Conservation (phyloP, 2,113 vertebrate species). For the Ovibos moschatus region DNA sequence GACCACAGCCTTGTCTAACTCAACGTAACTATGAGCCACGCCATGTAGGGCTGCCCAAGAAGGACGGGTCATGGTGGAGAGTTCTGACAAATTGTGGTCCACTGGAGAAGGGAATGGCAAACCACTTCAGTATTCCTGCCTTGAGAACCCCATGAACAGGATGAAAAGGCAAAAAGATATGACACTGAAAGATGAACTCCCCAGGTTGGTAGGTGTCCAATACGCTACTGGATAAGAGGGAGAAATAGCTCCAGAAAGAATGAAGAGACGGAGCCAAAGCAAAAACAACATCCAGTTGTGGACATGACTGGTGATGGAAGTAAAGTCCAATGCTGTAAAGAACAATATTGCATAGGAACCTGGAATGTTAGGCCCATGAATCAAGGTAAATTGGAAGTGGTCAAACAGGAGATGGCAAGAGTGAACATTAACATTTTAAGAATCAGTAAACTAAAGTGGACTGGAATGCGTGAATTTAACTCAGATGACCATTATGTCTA, state of each 20-base stretch:
- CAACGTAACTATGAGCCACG: background rate
- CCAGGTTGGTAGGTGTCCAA: background rate
- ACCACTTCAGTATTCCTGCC: background rate
- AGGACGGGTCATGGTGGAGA: background rate
- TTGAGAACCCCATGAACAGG: background rate
- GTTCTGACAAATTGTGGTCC: background rate
- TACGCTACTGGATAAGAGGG: background rate
- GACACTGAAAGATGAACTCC: background rate
- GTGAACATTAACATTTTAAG: too few relatives aligned
- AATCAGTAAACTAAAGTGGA: too few relatives aligned
- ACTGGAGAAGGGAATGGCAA: background rate
- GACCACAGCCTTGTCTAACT: background rate
- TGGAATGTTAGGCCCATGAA: too few relatives aligned
- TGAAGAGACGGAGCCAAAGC: too few relatives aligned
- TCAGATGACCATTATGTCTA: too few relatives aligned
- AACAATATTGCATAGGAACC: too few relatives aligned
- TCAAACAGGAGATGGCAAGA: too few relatives aligned
- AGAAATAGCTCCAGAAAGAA: background rate
- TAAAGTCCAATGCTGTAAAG: too few relatives aligned
- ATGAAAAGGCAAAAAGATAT: background rate
- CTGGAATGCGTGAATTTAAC: too few relatives aligned
- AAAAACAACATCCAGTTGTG: too few relatives aligned
- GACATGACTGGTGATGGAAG: too few relatives aligned
- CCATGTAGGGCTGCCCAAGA: background rate
- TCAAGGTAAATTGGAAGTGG: too few relatives aligned